Evolutionary conservation across 2,888 invertebrate genomes (phyloP), one percentile per base, ranked within the genome.

Genomic region (Idaea biselata): DNA sequence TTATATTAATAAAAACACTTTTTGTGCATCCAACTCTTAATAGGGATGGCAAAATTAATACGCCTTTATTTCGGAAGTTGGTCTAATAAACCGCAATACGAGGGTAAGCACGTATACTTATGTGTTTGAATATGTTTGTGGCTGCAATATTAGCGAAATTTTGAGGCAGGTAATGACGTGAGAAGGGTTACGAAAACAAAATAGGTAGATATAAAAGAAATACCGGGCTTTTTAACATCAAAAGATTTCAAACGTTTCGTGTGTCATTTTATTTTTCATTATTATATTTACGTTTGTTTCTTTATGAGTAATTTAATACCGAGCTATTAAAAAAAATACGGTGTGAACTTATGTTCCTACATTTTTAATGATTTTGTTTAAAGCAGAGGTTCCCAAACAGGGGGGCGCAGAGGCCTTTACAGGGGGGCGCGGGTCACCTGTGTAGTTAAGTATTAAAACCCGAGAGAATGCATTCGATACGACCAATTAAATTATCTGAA

Each of bases 1-100:
- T 83, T 84, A 82, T 78, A 78, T 25, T 25, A 3, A 25, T 25
- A 25, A 25, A 66, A 75, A 71, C 71, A 73, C 83, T 84, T 84
- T 82, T 78, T 71, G 63, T 70, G 64, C 64, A 65, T 57, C 58
- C 59, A 57, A 18, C 25, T 59, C 68, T 60, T 62, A 65, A 59
- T 60, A 63, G 62, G 59, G 44, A 59, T 60, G 58, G 56, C 58
- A 58, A 60, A 63, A 60, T 65, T 58, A 60, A 61, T 62, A 66
- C 70, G 67, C 76, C 77, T 76, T 74, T 76, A 76, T 75, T 77
- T 77, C 17, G 56, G 17, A 7, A 18, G 18, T 18, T 14, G 18
- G 4, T 18, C 11, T 56, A 18, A 18, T 11, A 18, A 56, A 56
- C 7, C 56, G 14, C 5, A 56, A 17, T 56, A 7, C 7, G 56